Conservation (phyloP, 2,888 invertebrate genomes). For the Noctua pronuba region DNA sequence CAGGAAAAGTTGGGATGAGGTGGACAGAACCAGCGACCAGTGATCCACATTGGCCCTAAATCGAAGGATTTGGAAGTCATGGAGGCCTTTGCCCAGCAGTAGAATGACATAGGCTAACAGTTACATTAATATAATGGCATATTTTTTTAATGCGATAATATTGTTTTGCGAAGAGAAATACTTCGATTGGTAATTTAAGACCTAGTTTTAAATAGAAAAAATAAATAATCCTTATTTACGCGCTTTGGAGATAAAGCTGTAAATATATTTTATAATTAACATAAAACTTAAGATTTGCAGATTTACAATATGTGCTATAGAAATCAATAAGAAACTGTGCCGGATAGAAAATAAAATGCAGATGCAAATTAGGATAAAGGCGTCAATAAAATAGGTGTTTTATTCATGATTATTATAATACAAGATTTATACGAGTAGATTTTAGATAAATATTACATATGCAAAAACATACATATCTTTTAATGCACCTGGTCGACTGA, state of each 20-base stretch:
- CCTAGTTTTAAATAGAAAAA: not conserved
- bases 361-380: conserved; percentile 8
- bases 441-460: conserved; percentile 13
- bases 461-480: conserved; percentile 11
- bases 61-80: no score
- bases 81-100: no score
- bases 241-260: not conserved
- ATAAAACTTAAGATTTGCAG: not conserved
- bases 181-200: not conserved
- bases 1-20: no score
- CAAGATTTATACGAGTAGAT: conserved; percentile 15
- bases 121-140: no score
- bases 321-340: not conserved
- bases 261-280: not conserved
- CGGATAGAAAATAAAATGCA: conserved; percentile 11
- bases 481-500: conserved; percentile 12
- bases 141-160: not conserved
- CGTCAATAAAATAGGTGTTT: conserved; percentile 2
- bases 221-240: not conserved
- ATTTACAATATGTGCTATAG: not conserved
- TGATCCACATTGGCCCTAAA: no score
- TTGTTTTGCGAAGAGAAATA: not conserved
- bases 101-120: no score
- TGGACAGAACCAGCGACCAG: no score
- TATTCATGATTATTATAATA: conserved; percentile 42